These are phyloP conservation scores for Lathronympha strigana DNA, from an alignment of 2,888 invertebrate genomes.

Conservation along the genomic window DNA sequence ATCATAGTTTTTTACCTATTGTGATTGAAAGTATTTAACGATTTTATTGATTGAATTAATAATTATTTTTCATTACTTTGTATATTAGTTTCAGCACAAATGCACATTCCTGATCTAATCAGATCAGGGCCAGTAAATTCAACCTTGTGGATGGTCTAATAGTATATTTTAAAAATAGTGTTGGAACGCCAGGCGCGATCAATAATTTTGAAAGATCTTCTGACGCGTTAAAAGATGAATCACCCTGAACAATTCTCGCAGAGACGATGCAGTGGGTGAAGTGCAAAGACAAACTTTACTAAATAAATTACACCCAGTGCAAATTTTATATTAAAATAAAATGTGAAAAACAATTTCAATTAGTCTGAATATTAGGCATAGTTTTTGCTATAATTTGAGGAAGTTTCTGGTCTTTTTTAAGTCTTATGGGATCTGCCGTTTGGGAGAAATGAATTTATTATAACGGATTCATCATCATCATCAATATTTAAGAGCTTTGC, in stretches of 20 bases:
- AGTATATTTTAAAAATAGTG: constrained; percentile 29
- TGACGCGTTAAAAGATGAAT: constrained; percentile 36
- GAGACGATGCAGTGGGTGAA: constrained; percentile 32
- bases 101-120: not conserved
- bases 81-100: not conserved
- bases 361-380: not conserved
- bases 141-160: constrained; percentile 17
- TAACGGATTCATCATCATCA: too few relatives aligned
- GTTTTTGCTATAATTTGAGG: not conserved
- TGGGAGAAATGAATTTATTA: too few relatives aligned
- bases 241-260: constrained; percentile 22
- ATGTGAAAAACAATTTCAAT: constrained; percentile 14
- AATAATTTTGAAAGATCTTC: constrained; percentile 32
- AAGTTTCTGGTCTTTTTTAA: too few relatives aligned
- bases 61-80: not conserved
- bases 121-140: constrained; percentile 14
- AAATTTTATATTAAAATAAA: constrained; percentile 12
- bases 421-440: too few relatives aligned
- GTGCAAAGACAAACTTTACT: constrained; percentile 16
- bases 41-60: too few relatives aligned
- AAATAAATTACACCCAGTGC: constrained; percentile 24
- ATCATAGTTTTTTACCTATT: too few relatives aligned
- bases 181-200: constrained; percentile 26
- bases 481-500: too few relatives aligned
- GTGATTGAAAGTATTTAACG: too few relatives aligned